phyloP scores from a whole-genome alignment of 2,888 invertebrate genomes.

The Caenorhabditis doughertyi region DNA sequence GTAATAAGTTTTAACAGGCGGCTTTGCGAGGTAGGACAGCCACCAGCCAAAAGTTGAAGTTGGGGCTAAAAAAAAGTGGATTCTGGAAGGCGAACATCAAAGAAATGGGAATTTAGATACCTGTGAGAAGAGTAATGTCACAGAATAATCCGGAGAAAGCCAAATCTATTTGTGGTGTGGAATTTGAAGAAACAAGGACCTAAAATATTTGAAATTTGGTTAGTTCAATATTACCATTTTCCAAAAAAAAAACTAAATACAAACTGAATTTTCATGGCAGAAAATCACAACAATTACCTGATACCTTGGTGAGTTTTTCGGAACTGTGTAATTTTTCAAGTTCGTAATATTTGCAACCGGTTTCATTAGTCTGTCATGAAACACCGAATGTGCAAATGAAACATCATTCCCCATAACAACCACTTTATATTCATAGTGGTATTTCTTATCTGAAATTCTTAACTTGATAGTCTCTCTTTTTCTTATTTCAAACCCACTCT shows the following conservation, averaged over 20 bases:
- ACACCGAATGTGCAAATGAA: slow-evolving; percentile 25
- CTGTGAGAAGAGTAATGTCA: background rate
- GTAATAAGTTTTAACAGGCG: slow-evolving; percentile 36
- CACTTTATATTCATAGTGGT: background rate
- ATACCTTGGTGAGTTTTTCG: background rate
- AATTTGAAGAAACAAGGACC: background rate
- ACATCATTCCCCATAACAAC: slow-evolving; percentile 43
- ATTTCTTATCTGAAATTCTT: slow-evolving; percentile 10
- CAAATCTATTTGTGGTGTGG: slow-evolving; percentile 2
- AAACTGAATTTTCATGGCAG: too few relatives aligned
- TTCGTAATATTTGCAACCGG: background rate
- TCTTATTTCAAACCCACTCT: slow-evolving; percentile 17
- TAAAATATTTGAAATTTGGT: background rate
- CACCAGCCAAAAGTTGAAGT: slow-evolving; percentile 68
- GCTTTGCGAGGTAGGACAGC: slow-evolving; percentile 57
- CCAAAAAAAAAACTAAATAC: too few relatives aligned
- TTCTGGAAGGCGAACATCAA: background rate
- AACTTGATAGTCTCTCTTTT: background rate
- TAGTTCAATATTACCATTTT: too few relatives aligned
- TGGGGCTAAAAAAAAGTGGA: slow-evolving; percentile 38
- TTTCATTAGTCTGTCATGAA: background rate
- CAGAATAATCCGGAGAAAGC: background rate
- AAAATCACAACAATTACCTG: too few relatives aligned
- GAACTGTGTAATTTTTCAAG: background rate
- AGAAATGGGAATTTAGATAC: too few relatives aligned